These are phyloP conservation scores for Ptychadena robeensis DNA, from an alignment of 2,797 vertebrate genomes.

Conservation along the genomic window DNA sequence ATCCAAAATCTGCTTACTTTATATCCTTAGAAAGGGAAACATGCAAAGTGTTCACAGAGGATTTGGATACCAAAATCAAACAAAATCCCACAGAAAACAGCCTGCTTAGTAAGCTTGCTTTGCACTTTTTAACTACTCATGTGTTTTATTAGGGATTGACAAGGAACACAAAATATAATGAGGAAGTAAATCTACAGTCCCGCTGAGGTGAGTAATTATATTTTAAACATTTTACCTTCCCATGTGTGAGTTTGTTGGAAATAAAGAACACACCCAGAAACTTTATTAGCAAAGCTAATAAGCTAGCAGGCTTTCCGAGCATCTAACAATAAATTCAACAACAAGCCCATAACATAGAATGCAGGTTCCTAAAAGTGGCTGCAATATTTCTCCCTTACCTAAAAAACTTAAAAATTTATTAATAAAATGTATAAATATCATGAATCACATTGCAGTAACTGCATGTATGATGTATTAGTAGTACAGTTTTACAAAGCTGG, in stretches of 20 bases:
- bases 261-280: slow-evolving; percentile 44
- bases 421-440: too few relatives aligned
- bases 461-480: too few relatives aligned
- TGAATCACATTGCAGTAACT: too few relatives aligned
- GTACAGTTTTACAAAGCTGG: too few relatives aligned
- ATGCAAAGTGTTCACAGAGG: slow-evolving; percentile 37
- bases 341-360: not conserved
- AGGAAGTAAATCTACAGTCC: slow-evolving; percentile 57
- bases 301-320: not conserved
- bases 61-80: slow-evolving; percentile 44
- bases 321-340: slow-evolving; percentile 12
- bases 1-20: slow-evolving; percentile 52
- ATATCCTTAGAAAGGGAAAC: slow-evolving; percentile 27
- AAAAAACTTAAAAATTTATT: slow-evolving; percentile 4
- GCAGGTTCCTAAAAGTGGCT: not conserved
- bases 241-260: slow-evolving; percentile 22
- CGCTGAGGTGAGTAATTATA: slow-evolving; percentile 59
- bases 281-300: slow-evolving; percentile 48
- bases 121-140: slow-evolving; percentile 47
- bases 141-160: slow-evolving; percentile 52
- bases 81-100: slow-evolving; percentile 39
- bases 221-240: slow-evolving; percentile 45
- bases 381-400: not conserved
- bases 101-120: slow-evolving; percentile 25
- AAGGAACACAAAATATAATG: slow-evolving; percentile 58